Evolutionary conservation across 2,888 invertebrate genomes (phyloP), one percentile per base, ranked within the genome.

Genomic region (Coleophora flavipennella): DNA sequence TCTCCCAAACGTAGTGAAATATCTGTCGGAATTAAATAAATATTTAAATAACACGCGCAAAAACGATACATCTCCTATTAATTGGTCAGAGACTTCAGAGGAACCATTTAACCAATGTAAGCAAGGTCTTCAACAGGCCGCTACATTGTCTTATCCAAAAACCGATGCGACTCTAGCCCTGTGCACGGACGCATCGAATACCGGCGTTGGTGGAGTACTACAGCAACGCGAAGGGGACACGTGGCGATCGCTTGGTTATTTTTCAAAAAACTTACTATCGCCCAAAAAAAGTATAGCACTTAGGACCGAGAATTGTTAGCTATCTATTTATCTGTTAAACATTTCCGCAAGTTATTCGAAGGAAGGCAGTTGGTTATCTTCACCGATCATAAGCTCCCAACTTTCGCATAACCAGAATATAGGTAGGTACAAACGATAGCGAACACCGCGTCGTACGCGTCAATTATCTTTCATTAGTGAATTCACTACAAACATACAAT

Each of bases 201-300:
- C 35, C 4, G 55, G 62, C 3, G 49, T 62, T 14, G 69, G 67
- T 4, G 63, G 59, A 3, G 56, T 52, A 0, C 29, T 74, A n/a
- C 58, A 70, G 42, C 65, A 69, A 49, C 32, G 42, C 3, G 39
- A 46, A 35, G 7, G 48, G 48, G 44, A 26, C 8, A 13, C 6
- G 6, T 45, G 43, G 39, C 10, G 40, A 29, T 44, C 44, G 14
- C 11, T 33, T 14, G 33, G 33, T n/a, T 33, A 14, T 12, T 33
- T 6, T 11, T 33, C 33, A 13, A 33, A 33, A 20, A 20, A 20
- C 20, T 33, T 8, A 20, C 14, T 33, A n/a, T 13, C 6, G 13
- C 33, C 4, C 33, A 33, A 20, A 33, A 14, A 11, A 33, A 12
- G 33, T 33, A 33, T 33, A 20, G 20, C 10, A 14, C 33, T 9